A percentile compares a stretch with the other conserved stretches of the same genome.
phyloP scores from a whole-genome alignment of 2,888 invertebrate genomes.

The Gastracanthus pulcherrimus region DNA sequence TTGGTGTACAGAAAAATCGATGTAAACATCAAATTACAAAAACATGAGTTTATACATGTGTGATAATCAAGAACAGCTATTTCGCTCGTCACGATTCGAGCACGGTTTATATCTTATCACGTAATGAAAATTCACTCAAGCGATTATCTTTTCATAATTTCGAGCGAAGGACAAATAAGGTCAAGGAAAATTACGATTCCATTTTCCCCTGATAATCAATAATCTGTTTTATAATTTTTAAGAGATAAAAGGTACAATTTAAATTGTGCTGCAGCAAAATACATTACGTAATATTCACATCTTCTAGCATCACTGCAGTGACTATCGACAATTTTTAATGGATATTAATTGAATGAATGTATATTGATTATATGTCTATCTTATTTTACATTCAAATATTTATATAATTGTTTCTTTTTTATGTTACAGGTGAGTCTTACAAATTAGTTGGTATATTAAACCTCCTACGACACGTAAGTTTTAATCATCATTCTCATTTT shows the following conservation, averaged over 20 bases:
- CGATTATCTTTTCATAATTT: conserved; percentile 4
- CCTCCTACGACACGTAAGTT: conserved; percentile 12
- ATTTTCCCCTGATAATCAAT: not conserved
- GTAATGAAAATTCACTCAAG: not conserved
- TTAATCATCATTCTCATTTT: conserved; percentile 11
- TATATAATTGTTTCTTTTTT: not conserved
- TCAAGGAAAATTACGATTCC: conserved; percentile 1
- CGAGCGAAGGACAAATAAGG: not conserved
- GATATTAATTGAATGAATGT: not conserved
- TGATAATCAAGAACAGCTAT: not conserved
- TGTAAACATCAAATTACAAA: not conserved
- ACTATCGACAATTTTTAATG: not conserved
- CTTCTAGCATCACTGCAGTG: too few relatives aligned
- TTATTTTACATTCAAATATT: not conserved
- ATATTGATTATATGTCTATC: too few relatives aligned
- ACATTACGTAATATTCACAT: too few relatives aligned
- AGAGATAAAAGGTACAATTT: not conserved
- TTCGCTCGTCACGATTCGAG: not conserved
- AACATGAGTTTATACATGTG: not conserved
- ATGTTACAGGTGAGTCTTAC: conserved; percentile 41
- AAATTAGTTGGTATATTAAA: not conserved
- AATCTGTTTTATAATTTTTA: not conserved
- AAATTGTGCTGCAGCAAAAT: too few relatives aligned
- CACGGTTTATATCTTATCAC: conserved; percentile 11
- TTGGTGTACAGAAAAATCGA: too few relatives aligned